Conservation (phyloP, 1,140 invertebrate genomes). For the Panagrolaimus sp. region DNA sequence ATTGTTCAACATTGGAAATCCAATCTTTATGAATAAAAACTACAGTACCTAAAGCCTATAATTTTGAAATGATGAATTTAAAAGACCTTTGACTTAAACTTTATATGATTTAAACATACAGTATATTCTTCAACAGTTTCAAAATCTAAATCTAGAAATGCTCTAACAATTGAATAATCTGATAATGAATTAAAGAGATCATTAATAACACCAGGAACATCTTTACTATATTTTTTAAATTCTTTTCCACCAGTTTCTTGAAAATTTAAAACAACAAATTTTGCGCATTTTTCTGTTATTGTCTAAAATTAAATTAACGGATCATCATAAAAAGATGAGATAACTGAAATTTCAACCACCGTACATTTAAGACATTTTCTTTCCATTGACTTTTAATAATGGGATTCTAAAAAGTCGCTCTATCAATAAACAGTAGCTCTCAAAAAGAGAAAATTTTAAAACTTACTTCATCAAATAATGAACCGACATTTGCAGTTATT, state of each 20-base stretch:
- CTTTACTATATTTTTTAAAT: constrained; percentile 31
- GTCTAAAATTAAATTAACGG: constrained; percentile 15
- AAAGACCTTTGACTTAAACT: not conserved
- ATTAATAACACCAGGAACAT: constrained; percentile 31
- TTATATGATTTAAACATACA: constrained; percentile 20
- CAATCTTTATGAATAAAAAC: constrained; percentile 35
- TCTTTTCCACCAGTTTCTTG: constrained; percentile 42
- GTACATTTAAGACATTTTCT: not conserved
- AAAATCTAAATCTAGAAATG: constrained; percentile 36
- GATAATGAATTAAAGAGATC: constrained; percentile 25
- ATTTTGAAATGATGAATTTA: not conserved
- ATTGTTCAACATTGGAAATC: constrained; percentile 22
- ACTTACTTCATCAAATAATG: constrained; percentile 37
- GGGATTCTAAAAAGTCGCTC: constrained; percentile 18
- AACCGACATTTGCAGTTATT: constrained; percentile 44
- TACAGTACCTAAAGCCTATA: constrained; percentile 40
- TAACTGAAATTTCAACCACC: not conserved
- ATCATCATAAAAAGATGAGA: not conserved
- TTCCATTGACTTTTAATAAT: constrained; percentile 14
- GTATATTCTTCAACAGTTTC: constrained; percentile 37
- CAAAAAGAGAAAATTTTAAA: not conserved
- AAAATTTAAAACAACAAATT: constrained; percentile 29
- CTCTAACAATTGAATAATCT: constrained; percentile 22
- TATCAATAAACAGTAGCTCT: constrained; percentile 18
- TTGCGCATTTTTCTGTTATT: not conserved